phyloP scores from a whole-genome alignment of 2,797 vertebrate species.

The Melanotaenia trifasciata region DNA sequence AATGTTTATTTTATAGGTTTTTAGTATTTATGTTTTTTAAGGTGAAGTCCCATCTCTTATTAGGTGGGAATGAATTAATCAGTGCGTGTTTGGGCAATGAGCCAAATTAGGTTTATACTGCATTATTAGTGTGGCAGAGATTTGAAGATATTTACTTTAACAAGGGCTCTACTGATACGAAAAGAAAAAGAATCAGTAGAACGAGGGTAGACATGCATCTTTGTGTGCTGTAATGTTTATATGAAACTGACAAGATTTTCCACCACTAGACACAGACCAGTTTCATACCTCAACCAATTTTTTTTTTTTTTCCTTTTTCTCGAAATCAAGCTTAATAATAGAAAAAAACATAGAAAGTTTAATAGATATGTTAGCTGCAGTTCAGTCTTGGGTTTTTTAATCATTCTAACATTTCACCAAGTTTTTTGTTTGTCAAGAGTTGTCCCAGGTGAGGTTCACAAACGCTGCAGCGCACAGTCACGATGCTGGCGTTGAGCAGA shows the following conservation, averaged over 20 bases:
- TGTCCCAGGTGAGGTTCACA: slow-evolving; percentile 38
- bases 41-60: too few relatives aligned
- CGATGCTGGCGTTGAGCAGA: slow-evolving; percentile 5
- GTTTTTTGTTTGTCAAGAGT: slow-evolving; percentile 54
- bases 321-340: background rate
- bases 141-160: background rate
- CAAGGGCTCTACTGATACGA: too few relatives aligned
- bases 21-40: too few relatives aligned
- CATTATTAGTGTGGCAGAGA: too few relatives aligned
- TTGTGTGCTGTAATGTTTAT: slow-evolving; percentile 9
- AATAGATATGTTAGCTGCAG: slow-evolving; percentile 1
- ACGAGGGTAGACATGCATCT: background rate
- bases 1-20: too few relatives aligned
- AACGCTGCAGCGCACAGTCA: slow-evolving; percentile 15
- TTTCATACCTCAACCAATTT: background rate
- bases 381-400: background rate
- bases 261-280: background rate
- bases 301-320: background rate
- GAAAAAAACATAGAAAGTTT: too few relatives aligned
- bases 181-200: background rate
- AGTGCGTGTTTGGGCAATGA: too few relatives aligned
- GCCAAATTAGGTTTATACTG: too few relatives aligned
- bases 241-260: slow-evolving; percentile 2
- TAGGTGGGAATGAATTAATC: too few relatives aligned
- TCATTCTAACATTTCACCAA: background rate